Conservation (phyloP, 1,140 invertebrate genomes). For the Listronotus oregonensis region DNA sequence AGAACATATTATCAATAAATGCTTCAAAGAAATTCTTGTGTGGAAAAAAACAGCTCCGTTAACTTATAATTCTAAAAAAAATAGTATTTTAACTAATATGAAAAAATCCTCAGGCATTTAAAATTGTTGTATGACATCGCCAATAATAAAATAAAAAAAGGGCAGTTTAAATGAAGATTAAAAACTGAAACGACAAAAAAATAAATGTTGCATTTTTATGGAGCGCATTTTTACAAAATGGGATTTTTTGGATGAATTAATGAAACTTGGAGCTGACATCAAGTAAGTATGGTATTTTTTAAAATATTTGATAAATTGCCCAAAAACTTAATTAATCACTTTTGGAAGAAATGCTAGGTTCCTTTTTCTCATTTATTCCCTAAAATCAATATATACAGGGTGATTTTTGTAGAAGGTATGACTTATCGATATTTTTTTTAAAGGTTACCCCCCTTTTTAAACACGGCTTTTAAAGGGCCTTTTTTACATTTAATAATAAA, state of each 20-base stretch:
- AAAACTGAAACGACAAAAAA: slow-evolving; percentile 3
- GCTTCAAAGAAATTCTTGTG: neutral
- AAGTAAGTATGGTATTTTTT: no score
- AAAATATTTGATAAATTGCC: no score
- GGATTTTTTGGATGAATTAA: slow-evolving; percentile 17
- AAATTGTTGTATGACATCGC: neutral
- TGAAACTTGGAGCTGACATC: slow-evolving; percentile 21
- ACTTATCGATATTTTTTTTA: no score
- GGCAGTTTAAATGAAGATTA: neutral
- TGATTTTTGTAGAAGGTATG: no score
- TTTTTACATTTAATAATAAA: no score
- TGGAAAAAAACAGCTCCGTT: neutral
- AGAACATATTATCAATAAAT: slow-evolving; percentile 12
- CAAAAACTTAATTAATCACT: no score
- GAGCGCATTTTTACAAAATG: slow-evolving; percentile 21
- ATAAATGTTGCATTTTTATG: slow-evolving; percentile 21
- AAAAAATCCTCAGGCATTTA: neutral
- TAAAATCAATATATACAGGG: no score
- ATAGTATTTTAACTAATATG: slow-evolving; percentile 7
- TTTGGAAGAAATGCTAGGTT: no score
- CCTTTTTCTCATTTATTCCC: no score
- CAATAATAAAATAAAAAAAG: neutral
- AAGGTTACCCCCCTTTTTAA: no score
- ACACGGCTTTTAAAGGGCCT: no score
- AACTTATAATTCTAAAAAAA: neutral